Conservation (phyloP, 92 coral and sea anemone species). For the Epizoanthus rinbou region DNA sequence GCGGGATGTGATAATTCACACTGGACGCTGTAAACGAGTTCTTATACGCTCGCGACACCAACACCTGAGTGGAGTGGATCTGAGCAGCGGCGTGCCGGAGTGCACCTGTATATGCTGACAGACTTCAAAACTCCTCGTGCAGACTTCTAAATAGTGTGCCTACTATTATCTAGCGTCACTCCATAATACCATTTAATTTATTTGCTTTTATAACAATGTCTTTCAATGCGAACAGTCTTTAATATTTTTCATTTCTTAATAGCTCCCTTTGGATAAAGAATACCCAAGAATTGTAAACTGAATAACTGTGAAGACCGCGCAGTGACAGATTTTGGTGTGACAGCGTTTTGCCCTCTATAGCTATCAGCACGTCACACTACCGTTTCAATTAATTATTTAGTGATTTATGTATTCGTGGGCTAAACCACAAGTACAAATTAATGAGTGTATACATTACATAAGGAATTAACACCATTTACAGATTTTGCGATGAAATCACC, state of each 20-base stretch:
- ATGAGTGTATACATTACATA: not conserved
- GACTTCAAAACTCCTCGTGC: conserved; percentile 16
- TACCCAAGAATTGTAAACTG: not conserved
- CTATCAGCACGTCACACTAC: not conserved
- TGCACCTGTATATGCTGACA: conserved; percentile 20
- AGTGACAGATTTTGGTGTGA: not conserved
- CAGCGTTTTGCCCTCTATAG: not conserved
- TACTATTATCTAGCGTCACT: not conserved
- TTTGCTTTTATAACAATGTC: not conserved
- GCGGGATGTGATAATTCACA: conserved; percentile 26
- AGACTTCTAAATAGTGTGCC: conserved; percentile 12
- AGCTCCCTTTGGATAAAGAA: not conserved
- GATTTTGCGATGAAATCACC: not conserved
- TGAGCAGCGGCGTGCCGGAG: not conserved
- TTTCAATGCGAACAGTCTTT: conserved; percentile 10
- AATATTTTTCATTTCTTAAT: conserved; percentile 12
- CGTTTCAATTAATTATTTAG: conserved; percentile 29
- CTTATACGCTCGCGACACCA: conserved; percentile 15
- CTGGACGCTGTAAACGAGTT: conserved; percentile 19
- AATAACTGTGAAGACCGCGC: not conserved
- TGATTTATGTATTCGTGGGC: conserved; percentile 16
- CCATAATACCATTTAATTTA: not conserved
- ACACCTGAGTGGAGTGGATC: conserved; percentile 30
- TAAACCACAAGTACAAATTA: conserved; percentile 1
- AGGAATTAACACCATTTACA: not conserved